phyloP scores from a whole-genome alignment of 30 jellyfish, hydroid and myxozoan genomes.

The Catostylus mosaicus region DNA sequence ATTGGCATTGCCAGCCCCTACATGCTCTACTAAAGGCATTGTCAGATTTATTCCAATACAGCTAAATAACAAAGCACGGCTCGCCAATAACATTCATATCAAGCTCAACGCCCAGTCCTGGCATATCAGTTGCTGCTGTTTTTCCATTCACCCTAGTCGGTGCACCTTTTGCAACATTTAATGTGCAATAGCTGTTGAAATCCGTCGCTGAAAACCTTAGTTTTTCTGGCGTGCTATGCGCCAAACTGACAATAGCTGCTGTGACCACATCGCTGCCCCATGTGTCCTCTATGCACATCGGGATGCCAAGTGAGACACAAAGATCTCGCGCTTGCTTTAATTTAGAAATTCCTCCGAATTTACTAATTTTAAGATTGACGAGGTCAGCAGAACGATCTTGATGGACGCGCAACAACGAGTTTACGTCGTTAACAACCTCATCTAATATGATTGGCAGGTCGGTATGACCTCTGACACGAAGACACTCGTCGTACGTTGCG shows the following conservation, averaged over 20 bases:
- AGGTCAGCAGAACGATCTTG: constrained; percentile 49
- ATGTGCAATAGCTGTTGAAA: constrained; percentile 58
- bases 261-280: constrained; percentile 74
- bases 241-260: constrained; percentile 37
- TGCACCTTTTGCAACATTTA: constrained; percentile 53
- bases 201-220: constrained; percentile 60
- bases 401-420: constrained; percentile 39
- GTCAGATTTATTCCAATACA: no score
- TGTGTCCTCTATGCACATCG: constrained; percentile 71
- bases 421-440: constrained; percentile 47
- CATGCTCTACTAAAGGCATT: no score
- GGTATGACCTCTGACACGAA: constrained; percentile 52
- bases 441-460: constrained; percentile 57
- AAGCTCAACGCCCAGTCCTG: constrained; percentile 70
- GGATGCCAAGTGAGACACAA: constrained; percentile 61
- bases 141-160: constrained; percentile 38
- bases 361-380: constrained; percentile 59
- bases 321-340: constrained; percentile 62
- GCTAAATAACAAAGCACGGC: constrained; percentile 20
- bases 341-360: constrained; percentile 58
- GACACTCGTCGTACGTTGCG: constrained; percentile 65
- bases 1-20: no score
- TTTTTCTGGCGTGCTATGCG: constrained; percentile 69
- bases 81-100: constrained; percentile 37
- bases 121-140: constrained; percentile 36